Base-by-base conservation (phyloP, 2,113 vertebrate species). In the Ptilorrhoa leucosticta region DNA sequence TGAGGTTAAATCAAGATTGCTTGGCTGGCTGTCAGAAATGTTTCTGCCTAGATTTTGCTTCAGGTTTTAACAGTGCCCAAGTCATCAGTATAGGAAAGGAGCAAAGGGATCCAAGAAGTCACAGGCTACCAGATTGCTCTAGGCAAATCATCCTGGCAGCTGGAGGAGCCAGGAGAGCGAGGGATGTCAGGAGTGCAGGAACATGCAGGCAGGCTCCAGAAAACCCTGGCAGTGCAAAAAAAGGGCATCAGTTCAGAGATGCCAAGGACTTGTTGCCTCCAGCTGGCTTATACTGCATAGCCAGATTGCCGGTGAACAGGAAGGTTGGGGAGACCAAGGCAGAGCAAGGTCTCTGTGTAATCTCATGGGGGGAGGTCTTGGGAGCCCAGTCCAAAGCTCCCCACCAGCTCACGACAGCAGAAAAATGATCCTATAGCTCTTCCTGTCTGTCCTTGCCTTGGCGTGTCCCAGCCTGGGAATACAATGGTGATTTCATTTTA, bases 401-500 rank as follows among this genome's bases (percentile, higher is more conserved):
- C 17, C 4, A 5, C 33, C 65, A 68, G 40, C 23, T 42, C 58
- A 7, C 2, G 22, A 7, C 27, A 69, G 79, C 0, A 0, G 13
- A 47, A 56, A 42, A 37, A 24, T 39, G 65, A 7, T 90, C 69
- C 58, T 37, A 39, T 20, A 65, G 31, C 42, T 78, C 45, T 60
- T 83, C 9, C 31, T 14, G 47, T n/a, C 56, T 3, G 0, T 66
- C 40, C 45, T 64, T 83, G 39, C 48, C 28, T 50, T 51, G 47
- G 30, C 0, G 0, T 64, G 30, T 66, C 27, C 14, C 71, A 88
- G 39, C 26, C 66, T 54, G 35, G 27, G n/a, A 24, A 27, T 10
- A 26, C 0, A 1, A 15, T 23, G 35, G 21, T 1, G 1, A 42
- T 79, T 71, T 45, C 1, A 1, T 11, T 2, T 89, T 56, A 31